Base-by-base conservation (phyloP, 2,888 invertebrate species). In the Acronicta alni region DNA sequence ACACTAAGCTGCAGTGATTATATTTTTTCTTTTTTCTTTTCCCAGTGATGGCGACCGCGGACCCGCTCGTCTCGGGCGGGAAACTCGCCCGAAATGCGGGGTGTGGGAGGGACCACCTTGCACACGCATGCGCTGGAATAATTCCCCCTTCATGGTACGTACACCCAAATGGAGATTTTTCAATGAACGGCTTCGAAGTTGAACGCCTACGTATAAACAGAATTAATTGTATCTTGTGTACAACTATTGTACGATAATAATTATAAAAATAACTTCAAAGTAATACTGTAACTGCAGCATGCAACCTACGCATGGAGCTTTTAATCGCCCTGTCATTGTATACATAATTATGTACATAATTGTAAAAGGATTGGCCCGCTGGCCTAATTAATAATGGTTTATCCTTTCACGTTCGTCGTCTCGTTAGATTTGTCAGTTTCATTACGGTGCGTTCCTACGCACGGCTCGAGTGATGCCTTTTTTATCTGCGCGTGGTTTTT, bases 11-110 rank as follows among this genome's bases (percentile, higher is more conserved):
- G 46, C 30, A 14, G 18, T 23, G n/a, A 63, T 59, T 42, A 55
- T 52, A 39, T 71, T 68, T 48, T 57, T 57, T 54, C 57, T 64
- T 63, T 58, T 69, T 67, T 60, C 35, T 16, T 49, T 62, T 47
- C 66, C 72, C 67, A 72, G 54, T 67, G 55, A 79, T 75, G 80
- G 69, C 79, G 77, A 78, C 63, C 70, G 73, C 67, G 79, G 52
- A 60, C 73, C 75, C 81, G 82, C 76, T 76, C 82, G 82, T 72
- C 73, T 81, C 88, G 84, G 88, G 90, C 90, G 89, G 89, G 90
- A 88, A 88, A 84, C 56, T 73, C 41, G 49, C 68, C 77, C 67
- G 71, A 52, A 64, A 64, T 76, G 74, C 48, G 75, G 70, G 76
- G 83, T 84, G 76, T 70, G 80, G 66, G 77, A 79, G 71, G 79